Conservation (phyloP, 92 coral and sea anemone genomes). For the Montipora capitata region DNA sequence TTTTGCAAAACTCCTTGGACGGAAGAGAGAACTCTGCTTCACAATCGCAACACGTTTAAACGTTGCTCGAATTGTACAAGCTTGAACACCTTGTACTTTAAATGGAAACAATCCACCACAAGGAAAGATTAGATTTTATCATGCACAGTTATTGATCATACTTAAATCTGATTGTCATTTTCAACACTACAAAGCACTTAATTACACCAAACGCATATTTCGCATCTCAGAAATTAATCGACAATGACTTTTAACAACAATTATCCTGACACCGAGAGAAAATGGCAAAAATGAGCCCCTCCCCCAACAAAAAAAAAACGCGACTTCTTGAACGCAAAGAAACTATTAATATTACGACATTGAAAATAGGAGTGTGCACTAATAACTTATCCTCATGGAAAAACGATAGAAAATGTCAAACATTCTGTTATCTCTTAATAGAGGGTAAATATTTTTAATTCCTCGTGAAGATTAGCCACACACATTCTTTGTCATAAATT, state of each 20-base stretch:
- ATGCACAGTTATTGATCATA: background rate
- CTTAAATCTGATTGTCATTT: no score
- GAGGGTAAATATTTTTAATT: conserved; percentile 45
- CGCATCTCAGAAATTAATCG: background rate
- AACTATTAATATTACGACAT: background rate
- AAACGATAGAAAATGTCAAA: conserved; percentile 17
- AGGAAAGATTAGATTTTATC: conserved; percentile 21
- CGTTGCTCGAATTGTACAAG: background rate
- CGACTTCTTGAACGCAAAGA: background rate
- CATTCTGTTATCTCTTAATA: background rate
- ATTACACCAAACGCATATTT: conserved; percentile 12
- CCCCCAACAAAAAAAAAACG: background rate
- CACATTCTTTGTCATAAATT: conserved; percentile 5
- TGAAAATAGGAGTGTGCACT: background rate
- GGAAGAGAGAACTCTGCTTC: background rate
- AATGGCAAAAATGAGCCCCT: no score
- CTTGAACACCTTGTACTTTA: conserved; percentile 4
- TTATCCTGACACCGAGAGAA: background rate
- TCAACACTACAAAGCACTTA: no score
- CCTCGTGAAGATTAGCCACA: conserved; percentile 18
- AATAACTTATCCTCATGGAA: conserved; percentile 13
- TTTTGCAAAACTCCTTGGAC: background rate
- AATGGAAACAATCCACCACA: conserved; percentile 32
- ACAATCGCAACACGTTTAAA: background rate
- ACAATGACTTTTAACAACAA: background rate